Conservation (phyloP, 2,797 vertebrate species). For the Peromyscus nudipes region DNA sequence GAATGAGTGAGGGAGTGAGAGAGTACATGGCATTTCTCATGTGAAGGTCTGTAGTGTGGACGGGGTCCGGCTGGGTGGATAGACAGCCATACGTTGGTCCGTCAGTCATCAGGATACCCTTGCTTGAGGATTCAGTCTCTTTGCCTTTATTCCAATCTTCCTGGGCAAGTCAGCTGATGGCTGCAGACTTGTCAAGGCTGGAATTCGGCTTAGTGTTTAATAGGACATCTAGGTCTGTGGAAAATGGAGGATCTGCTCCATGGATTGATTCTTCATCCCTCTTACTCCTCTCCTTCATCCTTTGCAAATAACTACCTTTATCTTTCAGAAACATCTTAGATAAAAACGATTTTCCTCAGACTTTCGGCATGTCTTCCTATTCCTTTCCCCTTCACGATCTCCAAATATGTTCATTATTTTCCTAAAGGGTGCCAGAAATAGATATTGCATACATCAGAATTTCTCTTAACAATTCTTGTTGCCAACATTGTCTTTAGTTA, state of each 20-base stretch:
- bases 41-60: neutral
- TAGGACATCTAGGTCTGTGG: neutral
- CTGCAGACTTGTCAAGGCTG: neutral
- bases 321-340: constrained; percentile 47
- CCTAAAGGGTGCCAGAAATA: neutral
- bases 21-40: neutral
- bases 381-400: neutral
- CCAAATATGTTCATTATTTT: neutral
- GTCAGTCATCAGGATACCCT: fast-evolving
- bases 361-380: neutral
- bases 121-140: neutral
- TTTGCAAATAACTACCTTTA: neutral
- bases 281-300: neutral
- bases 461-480: neutral
- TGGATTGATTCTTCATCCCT: neutral
- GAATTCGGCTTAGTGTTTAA: neutral
- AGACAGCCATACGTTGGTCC: neutral
- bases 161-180: neutral
- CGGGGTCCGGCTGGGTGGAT: neutral
- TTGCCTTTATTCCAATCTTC: neutral
- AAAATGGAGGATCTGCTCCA: neutral
- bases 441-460: constrained; percentile 16
- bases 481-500: neutral
- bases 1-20: neutral
- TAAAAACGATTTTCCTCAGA: neutral